Base-by-base conservation (phyloP, 2,113 vertebrate genomes). In the Pyxicephalus adspersus region DNA sequence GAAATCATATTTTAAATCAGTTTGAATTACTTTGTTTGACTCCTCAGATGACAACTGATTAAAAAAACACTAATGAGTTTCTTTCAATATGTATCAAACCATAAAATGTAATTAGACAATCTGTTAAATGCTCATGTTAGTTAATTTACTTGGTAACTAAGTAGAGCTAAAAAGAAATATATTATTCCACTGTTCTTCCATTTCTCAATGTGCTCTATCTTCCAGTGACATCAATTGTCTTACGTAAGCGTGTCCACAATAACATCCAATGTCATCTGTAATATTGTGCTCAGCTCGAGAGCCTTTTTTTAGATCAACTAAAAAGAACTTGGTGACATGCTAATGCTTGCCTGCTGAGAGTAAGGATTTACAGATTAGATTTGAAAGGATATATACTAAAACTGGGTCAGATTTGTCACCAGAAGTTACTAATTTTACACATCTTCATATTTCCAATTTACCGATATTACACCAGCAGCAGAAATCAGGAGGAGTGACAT, bases 371-470 rank as follows among this genome's bases (percentile, higher is more conserved):
- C 66, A 68, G 66, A 68, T 68, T 68, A 68, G 38, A 68, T 68
- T 51, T 68, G 66, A 68, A 68, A 68, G 66, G 38, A 68, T 68
- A 68, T 68, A 68, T 68, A 68, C 66, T 51, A 68, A 67, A 68
- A 68, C 38, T 68, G 66, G 66, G 66, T 68, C 66, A 68, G 66
- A 68, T 68, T 68, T 51, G 51, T 68, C 66, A 68, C 22, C 9
- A 68, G 66, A 38, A 68, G 66, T 51, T 51, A 50, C 66, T 68
- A 68, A 68, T 68, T 68, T 68, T 68, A 68, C 25, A 68, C 66
- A 68, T 68, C 22, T 51, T 25, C 65, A 17, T 67, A 67, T 34
- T 50, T 67, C 29, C 50, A 4, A 68, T 50, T 68, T 68, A 51
- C 45, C 66, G 5, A 23, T 51, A 51, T 50, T 19, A 68, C 38